Base-by-base conservation (phyloP, 1,140 invertebrate species). In the Laodelphax striatellus region DNA sequence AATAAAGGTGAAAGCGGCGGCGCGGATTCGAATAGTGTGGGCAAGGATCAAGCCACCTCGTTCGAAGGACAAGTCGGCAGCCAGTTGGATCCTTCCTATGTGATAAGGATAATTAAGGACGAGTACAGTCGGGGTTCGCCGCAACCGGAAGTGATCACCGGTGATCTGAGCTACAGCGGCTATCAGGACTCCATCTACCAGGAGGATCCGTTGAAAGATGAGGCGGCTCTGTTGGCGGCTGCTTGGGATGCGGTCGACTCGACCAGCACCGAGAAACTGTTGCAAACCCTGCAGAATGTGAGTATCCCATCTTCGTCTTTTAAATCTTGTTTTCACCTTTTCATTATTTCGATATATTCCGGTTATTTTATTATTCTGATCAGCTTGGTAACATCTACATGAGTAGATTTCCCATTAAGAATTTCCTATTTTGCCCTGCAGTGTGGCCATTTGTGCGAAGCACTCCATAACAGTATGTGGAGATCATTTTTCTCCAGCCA, bases 231-330 rank as follows among this genome's bases (percentile, higher is more conserved):
- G 16, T 53, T 66, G 34, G 58, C 64, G n/a, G 63, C 74, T 58
- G 71, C 70, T 38, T 76, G 75, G 75, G 69, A 73, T 65, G 71
- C 72, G 21, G 75, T 75, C 10, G 75, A 74, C 62, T 74, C 73
- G 1, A 73, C 71, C 4, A 73, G 71, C 53, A 73, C 74, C n/a
- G 74, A 76, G 59, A 74, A 75, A 63, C 63, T 75, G 54, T 62
- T 75, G 17, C 52, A 57, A 8, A 54, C 62, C 11, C 24, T 61
- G 42, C 59, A 61, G 41, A 46, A 58, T 34, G 63, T 61, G 52
- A 38, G 42, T 52, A n/a, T 41, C 21, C 21, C 16, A 5, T 46
- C 24, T 43, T 17, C 42, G 28, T 19, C 56, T 55, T 43, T 31
- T 58, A 44, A 46, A 53, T 53, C 2, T 53, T 14, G 2, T 44